Evolutionary conservation across 2,113 vertebrate genomes (phyloP).

Genomic region (Serinus canaria): DNA sequence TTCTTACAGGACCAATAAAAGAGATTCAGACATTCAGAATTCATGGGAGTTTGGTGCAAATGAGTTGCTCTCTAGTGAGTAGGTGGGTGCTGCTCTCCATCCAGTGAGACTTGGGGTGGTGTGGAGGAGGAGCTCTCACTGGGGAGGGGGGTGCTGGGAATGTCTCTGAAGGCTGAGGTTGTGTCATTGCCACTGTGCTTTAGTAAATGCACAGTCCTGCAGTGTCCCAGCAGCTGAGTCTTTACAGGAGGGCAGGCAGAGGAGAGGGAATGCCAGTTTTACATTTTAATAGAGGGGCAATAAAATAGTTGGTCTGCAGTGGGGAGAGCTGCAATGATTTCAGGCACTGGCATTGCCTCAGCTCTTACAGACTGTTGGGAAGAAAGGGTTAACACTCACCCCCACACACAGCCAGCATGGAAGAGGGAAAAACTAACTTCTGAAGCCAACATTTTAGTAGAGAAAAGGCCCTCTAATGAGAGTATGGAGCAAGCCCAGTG

Average conservation of each 20-base stretch:
- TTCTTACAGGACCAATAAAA: background rate
- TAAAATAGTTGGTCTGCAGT: background rate
- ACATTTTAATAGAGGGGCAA: background rate
- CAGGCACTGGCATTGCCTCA: background rate
- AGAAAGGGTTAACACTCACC: background rate
- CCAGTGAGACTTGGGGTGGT: rapidly evolving
- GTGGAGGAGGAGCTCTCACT: background rate
- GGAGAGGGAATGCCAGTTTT: background rate
- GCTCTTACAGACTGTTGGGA: background rate
- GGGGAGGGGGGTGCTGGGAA: background rate
- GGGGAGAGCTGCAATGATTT: background rate
- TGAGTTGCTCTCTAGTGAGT: background rate
- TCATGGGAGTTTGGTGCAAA: background rate
- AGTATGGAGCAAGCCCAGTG: background rate
- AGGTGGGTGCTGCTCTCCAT: background rate
- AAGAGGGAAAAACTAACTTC: background rate
- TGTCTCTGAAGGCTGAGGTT: background rate
- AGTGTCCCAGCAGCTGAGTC: background rate
- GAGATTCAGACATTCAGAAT: background rate
- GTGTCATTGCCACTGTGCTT: rapidly evolving
- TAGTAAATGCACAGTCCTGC: rapidly evolving
- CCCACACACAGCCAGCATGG: background rate
- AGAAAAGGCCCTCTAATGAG: background rate
- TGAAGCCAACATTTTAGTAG: background rate
- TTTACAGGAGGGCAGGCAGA: background rate